Evolutionary conservation across 1,140 invertebrate species (phyloP).

Genomic region (Pygmarrhopalites habei): DNA sequence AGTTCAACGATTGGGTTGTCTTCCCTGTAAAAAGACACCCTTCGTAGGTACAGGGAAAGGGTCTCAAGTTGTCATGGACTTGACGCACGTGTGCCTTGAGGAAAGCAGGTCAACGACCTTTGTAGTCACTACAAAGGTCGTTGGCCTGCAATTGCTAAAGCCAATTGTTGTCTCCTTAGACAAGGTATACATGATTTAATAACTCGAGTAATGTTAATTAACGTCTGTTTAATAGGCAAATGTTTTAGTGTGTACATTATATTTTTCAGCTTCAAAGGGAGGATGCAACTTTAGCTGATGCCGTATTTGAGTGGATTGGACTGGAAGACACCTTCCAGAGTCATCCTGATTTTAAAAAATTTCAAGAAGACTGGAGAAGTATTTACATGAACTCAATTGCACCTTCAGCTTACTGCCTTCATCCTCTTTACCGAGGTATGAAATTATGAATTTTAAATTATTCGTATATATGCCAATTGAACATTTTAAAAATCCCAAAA

Average conservation of each 20-base stretch:
- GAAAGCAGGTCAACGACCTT: too few species aligned
- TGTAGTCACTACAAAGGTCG: too few species aligned
- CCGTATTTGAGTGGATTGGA: not conserved
- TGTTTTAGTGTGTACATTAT: not conserved
- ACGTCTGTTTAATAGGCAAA: too few species aligned
- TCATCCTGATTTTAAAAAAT: not conserved
- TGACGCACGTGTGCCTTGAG: too few species aligned
- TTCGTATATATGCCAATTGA: not conserved
- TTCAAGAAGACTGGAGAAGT: not conserved
- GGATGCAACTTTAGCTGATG: not conserved
- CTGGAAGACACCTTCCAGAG: not conserved
- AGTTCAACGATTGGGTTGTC: too few species aligned
- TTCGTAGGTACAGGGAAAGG: too few species aligned
- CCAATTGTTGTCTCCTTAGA: not conserved
- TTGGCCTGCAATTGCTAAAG: too few species aligned
- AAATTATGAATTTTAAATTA: too few species aligned
- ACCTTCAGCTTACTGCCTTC: not conserved
- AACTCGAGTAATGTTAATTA: not conserved
- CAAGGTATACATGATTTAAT: not conserved
- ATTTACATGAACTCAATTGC: not conserved
- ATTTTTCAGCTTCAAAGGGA: constrained; percentile 1
- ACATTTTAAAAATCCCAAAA: too few species aligned
- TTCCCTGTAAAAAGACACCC: too few species aligned
- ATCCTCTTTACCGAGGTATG: constrained; percentile 9
- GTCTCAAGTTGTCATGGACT: too few species aligned